Evolutionary conservation across 2,797 vertebrate species (phyloP).

Genomic region (Hapalemur alaotrensis): DNA sequence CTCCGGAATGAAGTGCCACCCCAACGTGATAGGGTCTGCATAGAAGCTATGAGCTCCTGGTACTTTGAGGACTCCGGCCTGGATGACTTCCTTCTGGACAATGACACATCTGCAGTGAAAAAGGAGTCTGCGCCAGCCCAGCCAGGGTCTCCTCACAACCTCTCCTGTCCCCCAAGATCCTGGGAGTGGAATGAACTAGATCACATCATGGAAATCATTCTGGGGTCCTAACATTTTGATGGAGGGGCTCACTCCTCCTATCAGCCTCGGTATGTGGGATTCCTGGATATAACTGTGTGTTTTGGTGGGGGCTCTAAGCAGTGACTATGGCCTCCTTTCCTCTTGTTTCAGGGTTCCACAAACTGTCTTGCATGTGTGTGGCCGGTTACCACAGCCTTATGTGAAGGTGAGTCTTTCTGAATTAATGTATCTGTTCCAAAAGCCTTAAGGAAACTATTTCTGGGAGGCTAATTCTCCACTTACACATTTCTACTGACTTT

Average conservation of each 20-base stretch:
- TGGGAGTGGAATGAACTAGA: conserved; percentile 88
- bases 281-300: neutral
- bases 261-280: neutral
- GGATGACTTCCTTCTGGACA: conserved; percentile 89
- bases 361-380: conserved; percentile 49
- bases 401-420: conserved; percentile 70
- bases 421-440: conserved; percentile 73
- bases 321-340: neutral
- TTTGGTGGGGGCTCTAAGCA: neutral
- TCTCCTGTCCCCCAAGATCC: conserved; percentile 71
- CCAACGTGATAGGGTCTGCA: conserved; percentile 69
- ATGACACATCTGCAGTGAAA: conserved; percentile 88
- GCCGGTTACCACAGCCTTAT: conserved; percentile 67
- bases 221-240: conserved; percentile 82
- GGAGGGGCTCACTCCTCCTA: neutral
- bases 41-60: conserved; percentile 83
- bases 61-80: conserved; percentile 84
- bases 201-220: conserved; percentile 89
- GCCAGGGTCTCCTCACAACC: conserved; percentile 61
- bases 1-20: conserved; percentile 35
- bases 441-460: conserved; percentile 71
- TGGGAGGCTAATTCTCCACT: conserved; percentile 47
- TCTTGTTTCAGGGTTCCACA: conserved; percentile 67
- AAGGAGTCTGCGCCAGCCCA: conserved; percentile 75
- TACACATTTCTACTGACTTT: conserved; percentile 46